phyloP scores from a whole-genome alignment of 2,888 invertebrate genomes.

The Agriopis aurantiaria region DNA sequence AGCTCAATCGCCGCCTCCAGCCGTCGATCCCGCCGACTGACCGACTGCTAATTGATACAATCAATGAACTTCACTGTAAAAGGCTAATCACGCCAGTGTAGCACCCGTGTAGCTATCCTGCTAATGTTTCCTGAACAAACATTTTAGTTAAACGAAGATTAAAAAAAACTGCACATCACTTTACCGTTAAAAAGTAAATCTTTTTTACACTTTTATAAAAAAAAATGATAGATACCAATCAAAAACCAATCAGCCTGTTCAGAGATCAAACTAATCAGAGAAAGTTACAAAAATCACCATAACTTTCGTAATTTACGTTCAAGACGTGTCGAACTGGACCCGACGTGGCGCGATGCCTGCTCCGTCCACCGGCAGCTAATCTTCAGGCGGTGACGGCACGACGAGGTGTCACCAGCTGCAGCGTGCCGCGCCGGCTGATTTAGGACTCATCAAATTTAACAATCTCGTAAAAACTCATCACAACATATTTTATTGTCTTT shows the following conservation, averaged over 20 bases:
- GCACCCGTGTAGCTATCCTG: not conserved
- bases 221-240: not conserved
- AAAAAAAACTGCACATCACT: no score
- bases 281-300: not conserved
- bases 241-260: not conserved
- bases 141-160: no score
- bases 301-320: not conserved
- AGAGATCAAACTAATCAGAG: not conserved
- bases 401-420: not conserved
- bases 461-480: constrained; percentile 34
- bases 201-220: not conserved
- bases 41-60: constrained; percentile 9
- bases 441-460: constrained; percentile 27
- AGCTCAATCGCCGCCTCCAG: not conserved
- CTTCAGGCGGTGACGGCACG: not conserved
- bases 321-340: not conserved
- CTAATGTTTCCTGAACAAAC: not conserved
- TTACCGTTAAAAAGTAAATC: no score
- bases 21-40: not conserved
- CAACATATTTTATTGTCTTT: constrained; percentile 37
- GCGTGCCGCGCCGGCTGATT: constrained; percentile 3
- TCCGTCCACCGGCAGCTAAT: not conserved
- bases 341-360: no score
- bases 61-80: constrained; percentile 1
- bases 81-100: not conserved